phyloP scores from a whole-genome alignment of 2,113 vertebrate species.

The Nothoprocta perdicaria region DNA sequence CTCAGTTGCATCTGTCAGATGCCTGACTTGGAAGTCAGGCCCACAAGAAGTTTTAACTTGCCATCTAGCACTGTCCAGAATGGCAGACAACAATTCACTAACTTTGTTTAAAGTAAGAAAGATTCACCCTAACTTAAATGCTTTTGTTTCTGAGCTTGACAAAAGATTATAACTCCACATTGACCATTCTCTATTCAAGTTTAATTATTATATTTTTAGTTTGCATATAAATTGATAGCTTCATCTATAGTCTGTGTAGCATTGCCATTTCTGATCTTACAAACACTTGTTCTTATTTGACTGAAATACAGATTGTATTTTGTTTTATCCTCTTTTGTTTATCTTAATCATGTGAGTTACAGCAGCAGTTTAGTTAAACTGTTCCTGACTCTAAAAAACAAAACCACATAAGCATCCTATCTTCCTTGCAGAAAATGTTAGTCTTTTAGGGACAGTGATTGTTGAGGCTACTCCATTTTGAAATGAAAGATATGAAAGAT shows the following conservation, averaged over 20 bases:
- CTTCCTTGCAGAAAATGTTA: background rate
- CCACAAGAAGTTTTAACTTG: background rate
- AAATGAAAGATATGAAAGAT: background rate
- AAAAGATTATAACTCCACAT: background rate
- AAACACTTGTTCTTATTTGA: background rate
- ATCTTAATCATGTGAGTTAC: background rate
- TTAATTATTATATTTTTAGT: background rate
- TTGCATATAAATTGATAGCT: background rate
- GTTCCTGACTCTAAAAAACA: background rate
- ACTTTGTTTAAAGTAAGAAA: background rate
- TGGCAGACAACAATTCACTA: background rate
- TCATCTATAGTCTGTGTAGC: background rate
- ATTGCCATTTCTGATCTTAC: background rate
- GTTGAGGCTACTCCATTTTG: background rate
- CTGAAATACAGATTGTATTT: background rate
- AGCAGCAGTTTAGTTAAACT: background rate
- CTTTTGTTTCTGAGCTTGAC: background rate
- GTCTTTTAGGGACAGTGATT: background rate
- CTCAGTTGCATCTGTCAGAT: background rate
- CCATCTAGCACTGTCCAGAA: background rate
- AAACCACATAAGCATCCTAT: background rate
- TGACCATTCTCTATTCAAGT: background rate
- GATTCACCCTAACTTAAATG: background rate
- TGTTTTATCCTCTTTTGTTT: background rate
- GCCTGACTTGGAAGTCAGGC: background rate